Base-by-base conservation (phyloP, 2,888 invertebrate genomes). In the Microplitis manilae region DNA sequence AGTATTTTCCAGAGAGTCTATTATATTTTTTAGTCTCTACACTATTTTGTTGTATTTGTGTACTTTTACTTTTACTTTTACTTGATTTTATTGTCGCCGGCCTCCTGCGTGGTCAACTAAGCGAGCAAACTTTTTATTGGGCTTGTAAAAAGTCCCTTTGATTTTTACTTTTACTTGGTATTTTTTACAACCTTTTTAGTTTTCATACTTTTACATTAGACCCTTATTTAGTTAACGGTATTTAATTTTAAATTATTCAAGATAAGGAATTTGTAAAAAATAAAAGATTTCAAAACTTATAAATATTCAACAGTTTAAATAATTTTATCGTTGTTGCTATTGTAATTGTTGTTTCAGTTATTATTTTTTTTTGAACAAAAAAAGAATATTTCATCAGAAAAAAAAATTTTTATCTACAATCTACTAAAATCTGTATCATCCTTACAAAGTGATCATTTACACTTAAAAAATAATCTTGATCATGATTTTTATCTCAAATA, bases 71-170 rank as follows among this genome's bases (percentile, higher is more conserved):
- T 20, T 72, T 17, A 40, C 41, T 17, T 62, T 62, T 30, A 30
- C 13, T 50, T 50, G 8, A 50, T 50, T 50, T 50, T 50, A 50
- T 50, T 50, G 50, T 50, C 50, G 13, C 13, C 50, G 30, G 20
- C 76, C 60, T 41, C 73, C 62, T 68, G 41, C 30, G 76, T 68
- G 68, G 62, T 41, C 41, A 50, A 70, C 62, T 13, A 60, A 61
- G 73, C 68, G 67, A 68, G 76, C 76, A 68, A 73, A 71, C 68
- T 79, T 81, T 50, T 50, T 79, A 81, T 81, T 79, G 77, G 77
- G 61, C 67, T 68, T 71, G 78, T 81, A 81, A 81, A 81, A 77
- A 71, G n/a, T 62, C 75, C 68, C 40, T 13, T 9, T 61, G 15
- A n/a, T 39, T 50, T 68, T 75, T 76, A 50, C 50, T 76, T 60